phyloP scores from a whole-genome alignment of 2,113 vertebrate species.

The Acrocephalus arundinaceus region DNA sequence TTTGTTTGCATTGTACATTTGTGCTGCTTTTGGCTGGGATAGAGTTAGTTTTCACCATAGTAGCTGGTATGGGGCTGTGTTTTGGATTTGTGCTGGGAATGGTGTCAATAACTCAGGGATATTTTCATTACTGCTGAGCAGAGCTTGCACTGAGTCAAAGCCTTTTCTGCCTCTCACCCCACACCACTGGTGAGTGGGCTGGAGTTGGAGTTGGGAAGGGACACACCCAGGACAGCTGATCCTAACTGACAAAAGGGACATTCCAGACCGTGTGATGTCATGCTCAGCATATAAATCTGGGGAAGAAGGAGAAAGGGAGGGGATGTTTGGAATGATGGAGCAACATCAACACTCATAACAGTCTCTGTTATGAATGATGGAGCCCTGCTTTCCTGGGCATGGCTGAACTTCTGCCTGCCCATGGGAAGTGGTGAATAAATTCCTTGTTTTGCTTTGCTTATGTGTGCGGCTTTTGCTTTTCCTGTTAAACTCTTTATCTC shows the following conservation, averaged over 20 bases:
- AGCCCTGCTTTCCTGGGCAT: neutral
- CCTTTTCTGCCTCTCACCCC: neutral
- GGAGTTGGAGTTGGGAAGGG: neutral
- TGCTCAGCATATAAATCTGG: neutral
- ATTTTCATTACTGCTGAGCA: neutral
- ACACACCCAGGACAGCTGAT: neutral
- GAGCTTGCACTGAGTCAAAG: neutral
- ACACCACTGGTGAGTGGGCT: neutral
- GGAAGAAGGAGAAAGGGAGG: neutral
- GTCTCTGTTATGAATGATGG: neutral
- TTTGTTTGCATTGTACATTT: neutral
- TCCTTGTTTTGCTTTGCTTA: neutral
- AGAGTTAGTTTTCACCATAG: neutral
- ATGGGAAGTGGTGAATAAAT: neutral
- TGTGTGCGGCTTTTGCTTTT: neutral
- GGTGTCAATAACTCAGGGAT: neutral
- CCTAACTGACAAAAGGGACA: neutral
- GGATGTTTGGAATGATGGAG: neutral
- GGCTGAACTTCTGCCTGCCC: neutral
- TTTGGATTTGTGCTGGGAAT: neutral
- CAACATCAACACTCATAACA: no score
- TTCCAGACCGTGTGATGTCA: neutral
- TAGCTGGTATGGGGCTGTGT: rapidly evolving
- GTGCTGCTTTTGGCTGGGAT: neutral
- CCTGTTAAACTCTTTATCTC: neutral